A percentile compares a stretch with the other conserved stretches of the same genome.
Evolutionary conservation across 1,140 invertebrate species (phyloP).

Genomic region (Vollenhovia emeryi): DNA sequence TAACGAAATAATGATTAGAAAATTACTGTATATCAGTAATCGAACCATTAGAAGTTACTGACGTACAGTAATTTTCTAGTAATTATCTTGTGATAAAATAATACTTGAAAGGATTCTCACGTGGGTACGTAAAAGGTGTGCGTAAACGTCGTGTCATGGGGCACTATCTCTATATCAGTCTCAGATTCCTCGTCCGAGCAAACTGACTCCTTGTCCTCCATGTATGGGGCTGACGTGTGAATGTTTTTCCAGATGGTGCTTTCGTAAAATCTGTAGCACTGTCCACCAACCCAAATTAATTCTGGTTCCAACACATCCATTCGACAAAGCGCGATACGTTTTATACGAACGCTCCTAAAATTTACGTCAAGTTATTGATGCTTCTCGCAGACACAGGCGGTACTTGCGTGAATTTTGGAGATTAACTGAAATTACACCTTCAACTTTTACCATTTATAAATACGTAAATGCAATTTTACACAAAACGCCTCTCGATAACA

Average conservation of each 20-base stretch:
- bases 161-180: constrained; percentile 82
- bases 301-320: constrained; percentile 83
- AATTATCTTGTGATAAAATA: background rate
- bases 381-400: background rate
- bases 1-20: too few relatives aligned
- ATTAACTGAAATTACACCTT: background rate
- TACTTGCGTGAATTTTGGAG: background rate
- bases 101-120: constrained; percentile 64
- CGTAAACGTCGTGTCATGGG: constrained; percentile 63
- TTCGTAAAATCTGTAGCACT: constrained; percentile 85
- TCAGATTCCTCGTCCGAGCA: constrained; percentile 80
- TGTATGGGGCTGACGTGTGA: constrained; percentile 66
- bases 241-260: constrained; percentile 57
- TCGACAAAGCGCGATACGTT: constrained; percentile 3
- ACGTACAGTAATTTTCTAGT: too few relatives aligned
- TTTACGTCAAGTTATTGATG: background rate
- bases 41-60: too few relatives aligned
- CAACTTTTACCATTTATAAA: background rate
- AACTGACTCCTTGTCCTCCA: constrained; percentile 67
- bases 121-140: constrained; percentile 76
- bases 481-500: background rate
- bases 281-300: constrained; percentile 85
- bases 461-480: background rate
- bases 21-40: too few relatives aligned
- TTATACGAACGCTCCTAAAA: constrained; percentile 31